Base-by-base conservation (phyloP, 2,888 invertebrate species). In the Silvanus unidentatus region DNA sequence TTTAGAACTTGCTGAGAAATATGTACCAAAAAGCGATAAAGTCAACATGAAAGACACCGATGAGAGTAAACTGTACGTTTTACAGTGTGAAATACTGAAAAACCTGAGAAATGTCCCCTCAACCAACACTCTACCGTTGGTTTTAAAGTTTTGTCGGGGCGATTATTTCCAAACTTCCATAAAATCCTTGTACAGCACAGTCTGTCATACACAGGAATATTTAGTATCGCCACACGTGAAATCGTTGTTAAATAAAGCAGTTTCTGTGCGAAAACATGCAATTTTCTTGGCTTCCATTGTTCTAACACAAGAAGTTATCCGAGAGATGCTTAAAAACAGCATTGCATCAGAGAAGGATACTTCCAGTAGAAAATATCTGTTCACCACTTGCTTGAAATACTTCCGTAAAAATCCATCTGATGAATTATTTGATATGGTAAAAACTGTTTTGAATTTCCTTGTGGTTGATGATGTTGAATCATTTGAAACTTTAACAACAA, bases 201-300 rank as follows among this genome's bases (percentile, higher is more conserved):
- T 58, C 37, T 56, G 55, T 14, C 46, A 41, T 40, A 48, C 54
- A 2, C 50, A 48, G 3, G 60, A 60, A 44, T 47, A 47, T 10
- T 4, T 48, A 10, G 42, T 53, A 1, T 40, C 43, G 2, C 16
- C 40, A 1, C 48, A 51, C 16, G 45, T 56, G 12, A 45, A 53
- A 16, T 11, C 29, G 14, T 43, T 60, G 35, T 43, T 45, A 16
- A 48, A 47, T 15, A 43, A 42, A 36, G 56, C 58, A 1, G 48
- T 58, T 2, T 60, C 60, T 1, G 50, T 47, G 0, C 46, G 55
- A 42, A 59, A 59, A 46, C 59, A 60, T 27, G 54, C 55, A 4
- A 28, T 53, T 9, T 55, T 43, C 36, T 34, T 60, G 12, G 51
- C 50, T 3, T 58, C 57, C 32, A 45, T 45, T 15, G 32, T 54